Base-by-base conservation (phyloP, 2,888 invertebrate genomes). In the Caenorhabditis parvicauda region DNA sequence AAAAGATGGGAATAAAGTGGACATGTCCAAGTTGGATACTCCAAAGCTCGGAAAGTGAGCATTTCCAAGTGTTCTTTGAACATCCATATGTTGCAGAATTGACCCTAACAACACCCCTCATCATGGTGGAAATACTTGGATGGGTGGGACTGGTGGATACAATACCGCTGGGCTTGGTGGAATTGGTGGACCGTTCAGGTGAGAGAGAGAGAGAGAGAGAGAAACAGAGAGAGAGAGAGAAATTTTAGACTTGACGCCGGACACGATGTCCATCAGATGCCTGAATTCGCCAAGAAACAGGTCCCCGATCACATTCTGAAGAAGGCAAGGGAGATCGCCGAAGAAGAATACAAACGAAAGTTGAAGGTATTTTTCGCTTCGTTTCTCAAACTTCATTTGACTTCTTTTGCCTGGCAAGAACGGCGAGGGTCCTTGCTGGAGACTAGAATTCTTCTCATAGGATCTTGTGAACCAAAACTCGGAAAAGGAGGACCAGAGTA, bases 111-210 rank as follows among this genome's bases (percentile, higher is more conserved):
- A 77, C 28, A 87, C 89, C 42, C 93, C 94, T 0, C 95, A 96
- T 83, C 91, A 93, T 39, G 95, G 95, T 28, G 95, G 95, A 0
- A 92, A 92, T 81, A 91, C 89, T 0, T 96, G 95, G 94, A 93
- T 94, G 43, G 93, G 94, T 28, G 94, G 94, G 48, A 90, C 89
- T 9, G 93, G 92, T 42, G 85, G 85, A 22, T 82, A 92, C 54
- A 92, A 93, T 81, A 95, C 94, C 0, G 93, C 94, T 0, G 95
- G 95, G 1, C 84, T 96, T 38, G 95, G 95, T 9, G 95, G 95
- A 1, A 91, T 91, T 82, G 95, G 95, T 19, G 96, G 70, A 2
- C 70, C 70, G 22, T 70, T 70, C 44, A 27, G 61, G 54, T 24
- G 12, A 14, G 49, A 37, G 49, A 49, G 24, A 22, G 38, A 38